phyloP scores from a whole-genome alignment of 2,113 vertebrate species.

The Lontra canadensis region DNA sequence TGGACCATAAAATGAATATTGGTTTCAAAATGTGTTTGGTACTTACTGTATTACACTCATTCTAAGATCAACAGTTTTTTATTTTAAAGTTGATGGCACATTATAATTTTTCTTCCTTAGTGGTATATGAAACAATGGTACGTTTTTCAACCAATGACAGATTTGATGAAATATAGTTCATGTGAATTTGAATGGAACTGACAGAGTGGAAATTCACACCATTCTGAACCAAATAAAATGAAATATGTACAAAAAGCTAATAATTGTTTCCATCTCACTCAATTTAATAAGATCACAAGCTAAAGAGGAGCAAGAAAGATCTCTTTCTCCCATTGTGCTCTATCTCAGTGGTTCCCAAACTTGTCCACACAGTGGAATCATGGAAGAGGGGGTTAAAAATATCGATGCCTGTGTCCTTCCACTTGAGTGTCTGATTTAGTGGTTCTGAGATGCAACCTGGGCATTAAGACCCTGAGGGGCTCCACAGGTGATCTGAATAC shows the following conservation, averaged over 20 bases:
- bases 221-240: conserved; percentile 31
- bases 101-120: neutral
- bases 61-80: neutral
- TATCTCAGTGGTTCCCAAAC: neutral
- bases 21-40: neutral
- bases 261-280: neutral
- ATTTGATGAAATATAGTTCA: neutral
- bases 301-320: neutral
- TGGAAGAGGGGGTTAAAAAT: neutral
- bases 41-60: neutral
- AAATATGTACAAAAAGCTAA: neutral
- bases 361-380: neutral
- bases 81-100: neutral
- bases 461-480: neutral
- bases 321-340: neutral
- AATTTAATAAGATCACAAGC: neutral
- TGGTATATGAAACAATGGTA: neutral
- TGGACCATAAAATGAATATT: neutral
- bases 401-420: neutral
- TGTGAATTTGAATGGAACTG: neutral
- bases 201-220: neutral
- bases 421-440: neutral
- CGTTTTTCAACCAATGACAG: neutral
- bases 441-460: neutral
- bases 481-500: neutral